phyloP scores from a whole-genome alignment of 1,140 invertebrate genomes.

The Trichonephila clavipes region DNA sequence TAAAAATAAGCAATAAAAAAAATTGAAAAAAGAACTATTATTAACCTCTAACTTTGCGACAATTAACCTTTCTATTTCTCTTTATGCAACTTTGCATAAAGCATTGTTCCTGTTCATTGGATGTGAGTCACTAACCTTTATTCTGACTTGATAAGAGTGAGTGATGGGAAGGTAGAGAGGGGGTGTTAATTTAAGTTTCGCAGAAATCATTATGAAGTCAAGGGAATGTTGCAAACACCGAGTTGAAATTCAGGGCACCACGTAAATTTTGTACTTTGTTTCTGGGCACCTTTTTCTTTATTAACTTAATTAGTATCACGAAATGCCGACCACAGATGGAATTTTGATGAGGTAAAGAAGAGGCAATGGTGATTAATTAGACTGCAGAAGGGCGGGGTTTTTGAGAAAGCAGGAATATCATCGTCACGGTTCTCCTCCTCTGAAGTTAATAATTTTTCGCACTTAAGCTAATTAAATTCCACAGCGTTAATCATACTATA shows the following conservation, averaged over 20 bases:
- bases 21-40: neutral
- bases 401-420: constrained; percentile 13
- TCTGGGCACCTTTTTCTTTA: constrained; percentile 28
- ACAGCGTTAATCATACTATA: neutral
- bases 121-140: constrained; percentile 29
- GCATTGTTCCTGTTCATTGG: neutral
- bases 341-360: constrained; percentile 58
- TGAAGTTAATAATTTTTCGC: constrained; percentile 29
- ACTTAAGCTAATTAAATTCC: constrained; percentile 46
- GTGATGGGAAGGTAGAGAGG: neutral
- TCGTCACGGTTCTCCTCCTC: constrained; percentile 14
- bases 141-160: neutral
- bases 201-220: constrained; percentile 24
- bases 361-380: constrained; percentile 62
- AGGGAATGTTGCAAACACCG: constrained; percentile 10
- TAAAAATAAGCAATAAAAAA: too few relatives aligned
- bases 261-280: constrained; percentile 33
- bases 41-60: neutral
- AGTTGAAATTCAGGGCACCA: neutral
- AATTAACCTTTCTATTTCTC: neutral
- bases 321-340: constrained; percentile 46
- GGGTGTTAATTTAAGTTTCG: constrained; percentile 23
- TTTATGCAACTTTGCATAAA: neutral
- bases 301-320: constrained; percentile 59
- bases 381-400: constrained; percentile 43